These are phyloP conservation scores for Colaptes auratus DNA, from an alignment of 2,113 vertebrate species.

Conservation along the genomic window DNA sequence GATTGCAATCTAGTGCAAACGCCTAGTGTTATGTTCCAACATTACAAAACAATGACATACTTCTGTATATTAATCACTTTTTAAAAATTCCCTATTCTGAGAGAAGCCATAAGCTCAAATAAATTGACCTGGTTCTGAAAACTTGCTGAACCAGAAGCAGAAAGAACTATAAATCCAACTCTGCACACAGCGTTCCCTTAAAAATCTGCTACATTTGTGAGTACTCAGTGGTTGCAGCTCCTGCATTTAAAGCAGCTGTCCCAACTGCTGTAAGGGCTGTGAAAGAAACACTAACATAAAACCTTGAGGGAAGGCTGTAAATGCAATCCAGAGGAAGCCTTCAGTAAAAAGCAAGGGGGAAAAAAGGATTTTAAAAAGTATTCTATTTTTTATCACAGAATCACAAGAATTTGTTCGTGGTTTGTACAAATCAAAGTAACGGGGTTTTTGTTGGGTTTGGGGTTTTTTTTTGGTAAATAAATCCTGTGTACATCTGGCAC, in stretches of 20 bases:
- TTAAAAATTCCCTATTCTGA: not conserved
- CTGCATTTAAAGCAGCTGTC: not conserved
- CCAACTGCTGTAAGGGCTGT: not conserved
- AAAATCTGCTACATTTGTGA: not conserved
- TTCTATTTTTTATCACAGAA: not conserved
- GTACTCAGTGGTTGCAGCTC: not conserved
- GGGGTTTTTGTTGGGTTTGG: not conserved
- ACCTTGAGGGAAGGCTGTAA: not conserved
- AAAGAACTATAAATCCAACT: not conserved
- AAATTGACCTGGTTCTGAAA: not conserved
- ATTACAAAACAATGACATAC: not conserved
- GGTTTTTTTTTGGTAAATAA: not conserved
- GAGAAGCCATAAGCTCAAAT: not conserved
- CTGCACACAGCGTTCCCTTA: not conserved
- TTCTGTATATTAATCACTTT: not conserved
- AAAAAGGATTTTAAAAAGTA: not conserved
- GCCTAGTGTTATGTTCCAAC: accelerated
- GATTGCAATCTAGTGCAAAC: not conserved
- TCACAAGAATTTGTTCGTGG: not conserved
- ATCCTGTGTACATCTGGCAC: not conserved
- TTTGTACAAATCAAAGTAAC: not conserved
- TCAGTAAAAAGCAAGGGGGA: not conserved
- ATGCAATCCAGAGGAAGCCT: not conserved
- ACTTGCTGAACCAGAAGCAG: not conserved
- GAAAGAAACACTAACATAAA: not conserved